Conservation (phyloP, 2,797 vertebrate species). For the Podargus strigoides region DNA sequence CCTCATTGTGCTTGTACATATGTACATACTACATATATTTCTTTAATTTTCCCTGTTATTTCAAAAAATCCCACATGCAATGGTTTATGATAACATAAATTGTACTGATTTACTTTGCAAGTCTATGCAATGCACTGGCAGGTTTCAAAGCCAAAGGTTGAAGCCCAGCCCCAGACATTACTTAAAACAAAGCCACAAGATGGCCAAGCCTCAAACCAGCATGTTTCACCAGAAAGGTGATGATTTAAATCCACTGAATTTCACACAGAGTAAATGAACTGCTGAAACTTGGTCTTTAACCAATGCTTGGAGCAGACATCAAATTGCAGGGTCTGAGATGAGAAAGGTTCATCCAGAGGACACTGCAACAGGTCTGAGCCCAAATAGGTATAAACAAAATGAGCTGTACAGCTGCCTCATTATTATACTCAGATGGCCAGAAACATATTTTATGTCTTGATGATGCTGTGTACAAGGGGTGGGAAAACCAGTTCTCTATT, state of each 20-base stretch:
- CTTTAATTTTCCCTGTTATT: background rate
- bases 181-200: slow-evolving; percentile 50
- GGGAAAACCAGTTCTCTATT: background rate
- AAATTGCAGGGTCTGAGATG: slow-evolving; percentile 51
- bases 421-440: slow-evolving; percentile 59
- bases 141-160: slow-evolving; percentile 14
- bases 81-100: background rate
- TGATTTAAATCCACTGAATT: slow-evolving; percentile 42
- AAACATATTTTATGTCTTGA: slow-evolving; percentile 16
- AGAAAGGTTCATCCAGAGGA: slow-evolving; percentile 39
- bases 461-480: background rate
- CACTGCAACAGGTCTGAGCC: slow-evolving; percentile 33
- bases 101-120: slow-evolving; percentile 18
- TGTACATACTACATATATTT: background rate
- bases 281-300: slow-evolving; percentile 49
- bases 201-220: slow-evolving; percentile 27
- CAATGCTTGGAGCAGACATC: slow-evolving; percentile 48
- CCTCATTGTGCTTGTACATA: background rate
- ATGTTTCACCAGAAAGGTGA: slow-evolving; percentile 44
- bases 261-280: slow-evolving; percentile 39
- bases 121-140: background rate
- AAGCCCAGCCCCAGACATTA: slow-evolving; percentile 35
- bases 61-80: background rate
- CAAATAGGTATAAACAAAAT: slow-evolving; percentile 47
- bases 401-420: slow-evolving; percentile 47